Evolutionary conservation across 2,888 invertebrate species (phyloP).

Genomic region (Abrostola tripartita): DNA sequence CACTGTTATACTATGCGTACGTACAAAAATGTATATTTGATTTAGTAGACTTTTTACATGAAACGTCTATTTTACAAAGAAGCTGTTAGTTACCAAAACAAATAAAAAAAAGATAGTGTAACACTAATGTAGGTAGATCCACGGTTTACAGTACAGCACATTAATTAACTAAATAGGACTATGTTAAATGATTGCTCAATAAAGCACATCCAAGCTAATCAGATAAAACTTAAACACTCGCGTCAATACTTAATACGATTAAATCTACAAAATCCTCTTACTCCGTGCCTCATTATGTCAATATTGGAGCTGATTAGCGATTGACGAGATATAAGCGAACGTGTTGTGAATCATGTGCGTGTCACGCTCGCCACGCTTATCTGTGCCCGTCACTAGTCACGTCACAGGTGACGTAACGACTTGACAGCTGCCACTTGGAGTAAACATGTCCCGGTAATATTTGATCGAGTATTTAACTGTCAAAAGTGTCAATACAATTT

Average conservation of each 20-base stretch:
- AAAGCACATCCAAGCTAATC: not conserved
- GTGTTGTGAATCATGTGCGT: conserved; percentile 42
- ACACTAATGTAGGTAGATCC: too few species aligned
- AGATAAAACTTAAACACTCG: not conserved
- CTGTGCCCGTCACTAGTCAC: conserved; percentile 16
- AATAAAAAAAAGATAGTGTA: too few species aligned
- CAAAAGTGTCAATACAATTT: not conserved
- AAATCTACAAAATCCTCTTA: conserved; percentile 17
- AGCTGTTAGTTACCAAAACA: too few species aligned
- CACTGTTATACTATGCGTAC: not conserved
- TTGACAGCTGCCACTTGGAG: conserved; percentile 1
- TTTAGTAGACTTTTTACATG: not conserved
- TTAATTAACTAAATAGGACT: too few species aligned
- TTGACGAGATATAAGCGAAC: conserved; percentile 39
- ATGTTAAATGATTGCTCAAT: too few species aligned
- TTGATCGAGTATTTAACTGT: conserved; percentile 2
- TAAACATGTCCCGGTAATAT: not conserved
- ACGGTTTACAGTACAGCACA: too few species aligned
- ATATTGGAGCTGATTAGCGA: conserved; percentile 38
- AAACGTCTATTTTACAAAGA: not conserved
- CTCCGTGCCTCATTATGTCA: conserved; percentile 33
- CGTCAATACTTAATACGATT: not conserved
- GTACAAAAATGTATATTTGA: too few species aligned
- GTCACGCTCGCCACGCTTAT: conserved; percentile 25
- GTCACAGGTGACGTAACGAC: conserved; percentile 4